A percentile compares a stretch with the other conserved stretches of the same genome.
Conservation (phyloP, 92 coral and sea anemone species). For the Diadumene lineata region DNA sequence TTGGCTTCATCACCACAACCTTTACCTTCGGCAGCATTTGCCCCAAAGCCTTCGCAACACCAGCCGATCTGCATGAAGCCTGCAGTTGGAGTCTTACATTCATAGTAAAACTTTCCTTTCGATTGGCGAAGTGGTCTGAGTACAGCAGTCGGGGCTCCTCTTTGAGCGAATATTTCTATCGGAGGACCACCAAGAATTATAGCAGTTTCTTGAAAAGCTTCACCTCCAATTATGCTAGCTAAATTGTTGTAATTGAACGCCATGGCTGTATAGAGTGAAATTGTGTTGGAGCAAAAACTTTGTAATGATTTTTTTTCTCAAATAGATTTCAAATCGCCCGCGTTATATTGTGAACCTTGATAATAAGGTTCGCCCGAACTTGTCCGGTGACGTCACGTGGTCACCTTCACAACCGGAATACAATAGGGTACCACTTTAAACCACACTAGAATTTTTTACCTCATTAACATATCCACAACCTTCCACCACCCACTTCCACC, state of each 20-base stretch:
- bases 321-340: too few species aligned
- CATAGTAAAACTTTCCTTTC: slow-evolving; percentile 63
- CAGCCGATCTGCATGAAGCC: slow-evolving; percentile 79
- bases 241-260: slow-evolving; percentile 50
- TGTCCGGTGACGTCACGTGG: too few species aligned
- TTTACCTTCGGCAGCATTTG: slow-evolving; percentile 59
- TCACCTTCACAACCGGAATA: too few species aligned
- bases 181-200: slow-evolving; percentile 71
- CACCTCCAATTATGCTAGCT: slow-evolving; percentile 54
- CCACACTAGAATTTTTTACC: too few species aligned
- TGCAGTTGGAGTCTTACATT: slow-evolving; percentile 57
- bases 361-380: too few species aligned
- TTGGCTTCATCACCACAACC: slow-evolving; percentile 73
- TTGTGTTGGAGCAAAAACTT: too few species aligned
- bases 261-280: too few species aligned
- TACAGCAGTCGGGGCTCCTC: slow-evolving; percentile 63
- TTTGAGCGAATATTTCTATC: slow-evolving; percentile 65
- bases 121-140: slow-evolving; percentile 64
- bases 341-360: too few species aligned
- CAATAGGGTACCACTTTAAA: too few species aligned
- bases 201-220: slow-evolving; percentile 52
- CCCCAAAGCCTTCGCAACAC: slow-evolving; percentile 59
- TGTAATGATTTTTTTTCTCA: too few species aligned
- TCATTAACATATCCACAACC: too few species aligned
- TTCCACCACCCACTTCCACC: too few species aligned